Evolutionary conservation across 2,888 invertebrate genomes (phyloP).

Genomic region (Lithophane socia): DNA sequence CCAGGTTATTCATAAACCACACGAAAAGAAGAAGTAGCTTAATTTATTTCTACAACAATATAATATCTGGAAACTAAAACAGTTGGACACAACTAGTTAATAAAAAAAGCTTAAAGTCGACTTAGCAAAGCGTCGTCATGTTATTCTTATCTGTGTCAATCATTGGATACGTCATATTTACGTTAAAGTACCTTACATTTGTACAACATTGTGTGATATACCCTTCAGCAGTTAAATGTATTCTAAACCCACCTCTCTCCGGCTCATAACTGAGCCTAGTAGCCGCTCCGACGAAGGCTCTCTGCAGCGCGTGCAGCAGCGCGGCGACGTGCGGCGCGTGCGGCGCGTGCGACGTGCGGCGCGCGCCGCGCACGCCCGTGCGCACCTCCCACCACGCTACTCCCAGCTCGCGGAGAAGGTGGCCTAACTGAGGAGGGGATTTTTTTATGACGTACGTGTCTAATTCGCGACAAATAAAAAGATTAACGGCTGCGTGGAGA

Average conservation of each 20-base stretch:
- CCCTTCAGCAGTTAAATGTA: not conserved
- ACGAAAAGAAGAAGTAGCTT: no score
- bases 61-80: no score
- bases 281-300: constrained; percentile 35
- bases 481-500: no score
- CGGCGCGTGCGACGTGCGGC: constrained; percentile 70
- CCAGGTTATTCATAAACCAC: no score
- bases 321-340: constrained; percentile 68
- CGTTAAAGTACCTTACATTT: not conserved
- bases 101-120: no score
- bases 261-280: constrained; percentile 63
- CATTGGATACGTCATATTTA: no score
- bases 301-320: constrained; percentile 71
- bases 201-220: not conserved
- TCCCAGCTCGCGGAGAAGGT: constrained; percentile 79
- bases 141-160: no score
- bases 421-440: constrained; percentile 73
- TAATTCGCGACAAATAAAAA: no score
- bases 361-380: constrained; percentile 47
- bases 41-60: no score
- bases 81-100: no score
- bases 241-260: constrained; percentile 73
- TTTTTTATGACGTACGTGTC: not conserved
- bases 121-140: no score
- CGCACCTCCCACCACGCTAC: constrained; percentile 79